Evolutionary conservation across 2,113 vertebrate genomes (phyloP), one percentile per base, ranked within the genome.

Genomic region (Actenoides hombroni): DNA sequence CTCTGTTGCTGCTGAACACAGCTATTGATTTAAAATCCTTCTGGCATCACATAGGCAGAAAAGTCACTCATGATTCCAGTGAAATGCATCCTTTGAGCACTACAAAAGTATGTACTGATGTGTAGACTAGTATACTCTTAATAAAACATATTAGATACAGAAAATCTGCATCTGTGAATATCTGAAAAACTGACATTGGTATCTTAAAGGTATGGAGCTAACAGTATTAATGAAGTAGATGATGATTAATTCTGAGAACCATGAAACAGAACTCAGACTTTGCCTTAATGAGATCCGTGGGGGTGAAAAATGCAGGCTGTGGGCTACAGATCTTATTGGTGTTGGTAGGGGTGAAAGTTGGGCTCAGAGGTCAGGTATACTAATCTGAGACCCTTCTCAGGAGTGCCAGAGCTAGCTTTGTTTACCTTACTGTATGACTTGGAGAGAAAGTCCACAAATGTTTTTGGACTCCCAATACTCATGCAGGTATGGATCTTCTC

Each of bases 301-400:
- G 5, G 4, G 13, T 76, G n/a, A 88, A 44, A 5, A 40, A 11
- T 0, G 0, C 0, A 3, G 35, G 12, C n/a, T 65, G 24, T 25
- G 20, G 23, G 5, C 24, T 82, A 59, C 16, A 82, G 70, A 64
- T 64, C 51, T 18, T 60, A 14, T 31, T 4, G 3, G 7, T 61
- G 21, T 5, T 51, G 18, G 28, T 59, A 46, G 46, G 70, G 16
- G 8, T 5, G 6, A 79, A 74, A 4, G 0, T 19, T 75, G 16
- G 8, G 5, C 33, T 64, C 64, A 49, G 42, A 59, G 13, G 11
- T 3, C 42, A 23, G 15, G 4, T 2, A 0, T 11, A 33, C 12
- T 35, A 59, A 46, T 54, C n/a, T 57, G 16, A 57, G 16, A 64
- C 17, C 3, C 15, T 46, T 71, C 48, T 76, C 18, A 56, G 7